Evolutionary conservation across 1,140 invertebrate genomes (phyloP).

Genomic region (Trachelipus rathkii): DNA sequence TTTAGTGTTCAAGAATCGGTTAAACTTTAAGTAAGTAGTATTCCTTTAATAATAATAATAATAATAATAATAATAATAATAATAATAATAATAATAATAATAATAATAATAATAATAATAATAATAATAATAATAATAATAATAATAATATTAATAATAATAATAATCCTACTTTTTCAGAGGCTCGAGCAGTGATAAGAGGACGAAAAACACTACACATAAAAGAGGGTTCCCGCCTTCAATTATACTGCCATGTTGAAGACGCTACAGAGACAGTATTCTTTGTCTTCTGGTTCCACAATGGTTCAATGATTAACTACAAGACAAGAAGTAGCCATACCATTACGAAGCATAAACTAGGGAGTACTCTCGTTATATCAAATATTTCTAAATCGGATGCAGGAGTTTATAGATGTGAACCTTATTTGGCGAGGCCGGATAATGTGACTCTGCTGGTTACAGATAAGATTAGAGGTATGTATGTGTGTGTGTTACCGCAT

Average conservation of each 20-base stretch:
- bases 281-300: constrained; percentile 30
- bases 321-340: background rate
- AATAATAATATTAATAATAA: no score
- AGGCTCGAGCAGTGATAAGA: constrained; percentile 26
- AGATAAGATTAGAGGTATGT: no score
- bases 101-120: no score
- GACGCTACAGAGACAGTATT: constrained; percentile 26
- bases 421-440: constrained; percentile 21
- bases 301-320: constrained; percentile 25
- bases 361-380: constrained; percentile 22
- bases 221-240: constrained; percentile 24
- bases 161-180: background rate
- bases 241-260: constrained; percentile 19
- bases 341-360: constrained; percentile 18
- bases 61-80: no score
- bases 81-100: no score
- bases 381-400: constrained; percentile 22
- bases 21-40: no score
- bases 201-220: constrained; percentile 24
- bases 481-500: no score
- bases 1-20: no score
- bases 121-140: no score
- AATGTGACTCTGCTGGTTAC: constrained; percentile 10
- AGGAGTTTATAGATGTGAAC: constrained; percentile 27
- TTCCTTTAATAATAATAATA: no score